phyloP scores from a whole-genome alignment of 2,888 invertebrate species.

The Eilema sororculum region DNA sequence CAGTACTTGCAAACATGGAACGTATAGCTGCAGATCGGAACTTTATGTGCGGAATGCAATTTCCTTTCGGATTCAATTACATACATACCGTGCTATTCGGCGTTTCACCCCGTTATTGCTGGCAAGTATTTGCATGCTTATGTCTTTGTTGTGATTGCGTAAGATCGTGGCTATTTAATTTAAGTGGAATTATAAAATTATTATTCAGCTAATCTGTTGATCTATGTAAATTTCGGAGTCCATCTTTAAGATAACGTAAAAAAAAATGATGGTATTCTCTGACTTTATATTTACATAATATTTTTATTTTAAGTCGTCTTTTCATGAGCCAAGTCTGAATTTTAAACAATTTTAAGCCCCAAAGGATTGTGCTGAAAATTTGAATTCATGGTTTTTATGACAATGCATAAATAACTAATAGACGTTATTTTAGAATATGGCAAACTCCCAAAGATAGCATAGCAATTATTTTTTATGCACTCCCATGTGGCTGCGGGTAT shows the following conservation, averaged over 20 bases:
- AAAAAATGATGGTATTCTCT: no score
- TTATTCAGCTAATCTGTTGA: no score
- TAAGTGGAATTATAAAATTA: neutral
- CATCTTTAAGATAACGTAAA: no score
- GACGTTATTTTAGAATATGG: neutral
- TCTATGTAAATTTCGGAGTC: no score
- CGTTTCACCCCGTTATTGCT: conserved; percentile 57
- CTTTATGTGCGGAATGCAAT: conserved; percentile 73
- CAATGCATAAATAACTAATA: neutral
- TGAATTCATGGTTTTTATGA: neutral
- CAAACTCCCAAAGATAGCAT: neutral
- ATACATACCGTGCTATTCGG: conserved; percentile 62
- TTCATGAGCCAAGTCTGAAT: neutral
- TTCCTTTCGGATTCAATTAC: conserved; percentile 74
- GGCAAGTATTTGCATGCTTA: conserved; percentile 65
- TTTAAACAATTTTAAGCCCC: neutral
- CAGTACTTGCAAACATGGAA: conserved; percentile 51
- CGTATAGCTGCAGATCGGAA: conserved; percentile 54
- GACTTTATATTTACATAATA: neutral
- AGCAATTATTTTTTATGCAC: neutral
- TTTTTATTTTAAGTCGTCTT: neutral
- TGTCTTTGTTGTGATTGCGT: conserved; percentile 54
- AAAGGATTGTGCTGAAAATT: neutral
- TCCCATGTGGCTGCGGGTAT: neutral
- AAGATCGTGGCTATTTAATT: conserved; percentile 22